Conservation (phyloP, 2,888 invertebrate species). For the Yponomeuta plumbellus region DNA sequence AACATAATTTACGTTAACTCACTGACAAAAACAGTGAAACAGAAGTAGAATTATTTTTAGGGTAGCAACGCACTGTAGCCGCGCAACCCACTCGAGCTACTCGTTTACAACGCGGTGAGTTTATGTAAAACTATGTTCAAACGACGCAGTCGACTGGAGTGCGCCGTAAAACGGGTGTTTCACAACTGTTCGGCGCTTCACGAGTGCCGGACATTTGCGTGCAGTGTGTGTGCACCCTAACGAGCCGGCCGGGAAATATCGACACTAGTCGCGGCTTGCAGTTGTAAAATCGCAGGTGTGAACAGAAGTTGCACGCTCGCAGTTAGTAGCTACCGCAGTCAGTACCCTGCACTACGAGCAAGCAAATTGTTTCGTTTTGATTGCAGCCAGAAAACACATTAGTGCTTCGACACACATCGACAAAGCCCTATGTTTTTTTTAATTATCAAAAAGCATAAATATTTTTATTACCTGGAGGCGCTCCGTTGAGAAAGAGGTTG, state of each 20-base stretch:
- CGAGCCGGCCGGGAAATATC: neutral
- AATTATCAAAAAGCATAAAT: no score
- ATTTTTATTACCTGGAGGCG: no score
- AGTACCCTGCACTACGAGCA: no score
- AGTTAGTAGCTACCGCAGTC: no score
- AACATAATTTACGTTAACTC: no score
- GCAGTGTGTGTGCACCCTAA: neutral
- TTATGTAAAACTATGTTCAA: constrained; percentile 13
- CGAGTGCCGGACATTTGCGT: neutral
- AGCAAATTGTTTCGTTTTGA: no score
- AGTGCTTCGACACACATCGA: no score
- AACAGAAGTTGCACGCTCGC: neutral
- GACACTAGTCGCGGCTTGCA: neutral
- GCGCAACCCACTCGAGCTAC: neutral
- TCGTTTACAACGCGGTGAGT: constrained; percentile 7
- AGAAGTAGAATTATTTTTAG: no score
- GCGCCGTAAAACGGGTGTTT: constrained; percentile 4
- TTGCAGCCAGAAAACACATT: no score
- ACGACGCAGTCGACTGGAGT: neutral
- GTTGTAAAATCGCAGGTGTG: neutral
- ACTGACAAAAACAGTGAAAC: no score
- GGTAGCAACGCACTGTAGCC: neutral
- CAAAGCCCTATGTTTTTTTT: no score
- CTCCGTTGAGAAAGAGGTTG: no score
- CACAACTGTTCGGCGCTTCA: constrained; percentile 1